These are phyloP conservation scores for Bovichtus variegatus DNA, from an alignment of 2,797 vertebrate species.

Conservation along the genomic window DNA sequence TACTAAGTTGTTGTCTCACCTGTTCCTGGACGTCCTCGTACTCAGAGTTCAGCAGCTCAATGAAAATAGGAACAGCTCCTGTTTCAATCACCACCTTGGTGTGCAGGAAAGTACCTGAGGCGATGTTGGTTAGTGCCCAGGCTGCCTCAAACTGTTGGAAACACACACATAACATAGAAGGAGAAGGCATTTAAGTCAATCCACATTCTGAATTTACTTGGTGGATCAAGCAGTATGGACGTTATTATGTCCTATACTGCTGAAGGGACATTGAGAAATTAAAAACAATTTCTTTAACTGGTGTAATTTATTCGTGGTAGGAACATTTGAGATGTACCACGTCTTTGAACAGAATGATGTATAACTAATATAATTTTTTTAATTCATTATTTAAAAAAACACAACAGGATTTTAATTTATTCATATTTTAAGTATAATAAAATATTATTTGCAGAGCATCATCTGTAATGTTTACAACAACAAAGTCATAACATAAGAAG, in stretches of 20 bases:
- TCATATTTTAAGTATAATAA: no score
- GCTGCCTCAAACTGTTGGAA: conserved; percentile 91
- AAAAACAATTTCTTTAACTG: neutral
- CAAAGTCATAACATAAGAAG: no score
- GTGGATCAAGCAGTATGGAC: neutral
- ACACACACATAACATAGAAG: neutral
- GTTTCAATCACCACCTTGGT: conserved; percentile 95
- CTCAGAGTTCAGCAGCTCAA: conserved; percentile 92
- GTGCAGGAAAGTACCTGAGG: conserved; percentile 93
- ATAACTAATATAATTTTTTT: no score
- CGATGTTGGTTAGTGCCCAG: conserved; percentile 95
- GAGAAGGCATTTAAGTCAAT: neutral
- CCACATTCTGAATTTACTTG: neutral
- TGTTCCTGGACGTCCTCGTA: conserved; percentile 95
- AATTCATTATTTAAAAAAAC: no score
- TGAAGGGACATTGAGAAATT: neutral
- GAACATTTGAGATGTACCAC: neutral
- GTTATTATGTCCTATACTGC: no score
- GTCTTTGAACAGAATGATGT: no score
- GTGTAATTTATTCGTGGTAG: neutral
- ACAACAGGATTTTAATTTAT: no score
- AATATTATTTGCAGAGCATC: no score
- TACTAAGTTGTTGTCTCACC: no score
- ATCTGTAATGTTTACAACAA: no score
- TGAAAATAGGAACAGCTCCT: conserved; percentile 94